Conservation (phyloP, 2,888 invertebrate genomes). For the Tetheella fluctuosa region DNA sequence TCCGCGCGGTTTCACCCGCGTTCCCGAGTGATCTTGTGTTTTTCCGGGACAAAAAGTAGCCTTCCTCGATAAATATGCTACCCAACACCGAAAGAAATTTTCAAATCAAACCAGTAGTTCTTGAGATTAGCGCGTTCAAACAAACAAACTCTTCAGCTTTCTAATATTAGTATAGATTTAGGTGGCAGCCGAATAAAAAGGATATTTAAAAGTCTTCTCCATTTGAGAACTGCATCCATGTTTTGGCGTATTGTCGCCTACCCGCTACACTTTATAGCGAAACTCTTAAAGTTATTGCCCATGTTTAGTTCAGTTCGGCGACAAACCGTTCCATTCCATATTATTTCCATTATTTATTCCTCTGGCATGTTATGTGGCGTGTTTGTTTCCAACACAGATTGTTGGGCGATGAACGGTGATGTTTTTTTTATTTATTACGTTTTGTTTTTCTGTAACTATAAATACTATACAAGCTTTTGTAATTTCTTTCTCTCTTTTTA, state of each 20-base stretch:
- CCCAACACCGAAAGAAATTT: too few relatives aligned
- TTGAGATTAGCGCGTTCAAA: too few relatives aligned
- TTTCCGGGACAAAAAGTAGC: too few relatives aligned
- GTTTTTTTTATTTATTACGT: background rate
- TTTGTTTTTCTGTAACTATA: background rate
- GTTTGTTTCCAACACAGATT: constrained; percentile 35
- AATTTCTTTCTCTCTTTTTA: too few relatives aligned
- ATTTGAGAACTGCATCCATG: constrained; percentile 20
- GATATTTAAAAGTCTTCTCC: background rate
- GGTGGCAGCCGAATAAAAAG: too few relatives aligned
- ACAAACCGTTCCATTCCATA: constrained; percentile 40
- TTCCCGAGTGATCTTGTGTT: too few relatives aligned
- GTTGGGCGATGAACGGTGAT: constrained; percentile 16
- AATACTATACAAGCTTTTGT: too few relatives aligned
- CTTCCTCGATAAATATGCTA: too few relatives aligned
- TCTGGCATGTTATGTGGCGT: constrained; percentile 26
- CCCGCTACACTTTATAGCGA: constrained; percentile 43
- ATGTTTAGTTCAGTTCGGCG: constrained; percentile 31
- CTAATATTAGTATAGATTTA: too few relatives aligned
- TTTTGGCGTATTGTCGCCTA: constrained; percentile 46
- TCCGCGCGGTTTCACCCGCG: too few relatives aligned
- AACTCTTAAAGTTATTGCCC: constrained; percentile 56
- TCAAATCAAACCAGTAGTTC: too few relatives aligned
- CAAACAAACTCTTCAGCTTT: too few relatives aligned
- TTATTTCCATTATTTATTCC: constrained; percentile 27